Conservation (phyloP, 2,113 vertebrate genomes). For the Coptodon bakossiorum region DNA sequence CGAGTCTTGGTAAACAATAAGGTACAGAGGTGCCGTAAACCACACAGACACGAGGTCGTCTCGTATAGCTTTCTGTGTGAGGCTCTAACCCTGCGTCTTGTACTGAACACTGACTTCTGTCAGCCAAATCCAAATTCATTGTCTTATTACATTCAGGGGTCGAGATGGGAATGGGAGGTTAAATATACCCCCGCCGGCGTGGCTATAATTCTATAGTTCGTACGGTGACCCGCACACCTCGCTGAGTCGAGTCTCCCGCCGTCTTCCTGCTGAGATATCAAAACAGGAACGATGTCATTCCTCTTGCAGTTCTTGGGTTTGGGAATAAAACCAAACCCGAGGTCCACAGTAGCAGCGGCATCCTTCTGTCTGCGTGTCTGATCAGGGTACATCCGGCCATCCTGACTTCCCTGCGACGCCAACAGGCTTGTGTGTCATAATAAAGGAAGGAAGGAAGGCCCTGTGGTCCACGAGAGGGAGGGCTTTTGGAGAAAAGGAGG, state of each 20-base stretch:
- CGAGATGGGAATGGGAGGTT: background rate
- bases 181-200: background rate
- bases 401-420: constrained; percentile 53
- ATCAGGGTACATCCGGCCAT: constrained; percentile 60
- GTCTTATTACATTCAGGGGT: constrained; percentile 41
- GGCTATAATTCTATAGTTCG: background rate
- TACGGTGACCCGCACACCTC: background rate
- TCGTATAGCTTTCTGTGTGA: constrained; percentile 1
- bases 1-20: background rate
- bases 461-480: constrained; percentile 49
- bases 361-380: constrained; percentile 40
- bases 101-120: background rate
- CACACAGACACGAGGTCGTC: background rate
- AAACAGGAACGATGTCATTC: constrained; percentile 62
- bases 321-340: constrained; percentile 24
- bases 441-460: constrained; percentile 67
- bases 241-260: background rate
- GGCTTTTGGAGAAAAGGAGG: constrained; percentile 52
- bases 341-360: constrained; percentile 54
- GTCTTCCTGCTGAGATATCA: constrained; percentile 51
- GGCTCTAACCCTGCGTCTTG: background rate
- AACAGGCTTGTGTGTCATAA: constrained; percentile 54
- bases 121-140: constrained; percentile 23
- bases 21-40: background rate
- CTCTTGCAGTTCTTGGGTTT: constrained; percentile 18